phyloP scores from a whole-genome alignment of 2,888 invertebrate species.

The Emesis furor region DNA sequence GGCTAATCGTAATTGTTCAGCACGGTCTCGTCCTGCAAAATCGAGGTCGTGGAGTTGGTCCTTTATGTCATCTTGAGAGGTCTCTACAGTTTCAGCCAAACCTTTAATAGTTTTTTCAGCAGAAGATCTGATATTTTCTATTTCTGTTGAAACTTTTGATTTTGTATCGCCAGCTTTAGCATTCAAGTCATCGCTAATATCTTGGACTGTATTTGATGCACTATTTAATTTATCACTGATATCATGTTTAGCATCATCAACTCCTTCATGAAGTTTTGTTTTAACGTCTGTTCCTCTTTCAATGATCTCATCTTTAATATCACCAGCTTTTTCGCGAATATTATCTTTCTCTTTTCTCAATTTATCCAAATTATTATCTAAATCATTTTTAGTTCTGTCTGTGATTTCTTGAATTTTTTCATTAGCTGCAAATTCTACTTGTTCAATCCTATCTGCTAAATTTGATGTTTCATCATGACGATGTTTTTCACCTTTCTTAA shows the following conservation, averaged over 20 bases:
- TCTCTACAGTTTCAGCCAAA: constrained; percentile 82
- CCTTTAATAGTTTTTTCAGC: constrained; percentile 83
- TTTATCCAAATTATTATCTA: constrained; percentile 83
- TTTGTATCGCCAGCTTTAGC: constrained; percentile 79
- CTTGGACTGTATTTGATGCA: constrained; percentile 79
- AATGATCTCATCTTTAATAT: constrained; percentile 79
- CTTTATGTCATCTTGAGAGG: constrained; percentile 82
- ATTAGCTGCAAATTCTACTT: constrained; percentile 86
- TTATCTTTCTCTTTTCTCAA: constrained; percentile 85
- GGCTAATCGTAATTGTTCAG: constrained; percentile 82
- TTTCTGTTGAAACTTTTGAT: constrained; percentile 78
- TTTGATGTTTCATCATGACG: constrained; percentile 88
- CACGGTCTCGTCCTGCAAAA: constrained; percentile 85
- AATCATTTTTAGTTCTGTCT: constrained; percentile 80
- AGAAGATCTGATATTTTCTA: constrained; percentile 80
- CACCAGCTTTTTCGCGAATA: constrained; percentile 80
- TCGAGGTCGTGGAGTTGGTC: constrained; percentile 86
- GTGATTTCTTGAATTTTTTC: constrained; percentile 84
- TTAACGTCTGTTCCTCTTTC: constrained; percentile 80
- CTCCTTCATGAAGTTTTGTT: constrained; percentile 79
- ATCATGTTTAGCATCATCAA: constrained; percentile 77
- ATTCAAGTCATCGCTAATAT: constrained; percentile 79
- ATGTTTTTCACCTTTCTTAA: constrained; percentile 84
- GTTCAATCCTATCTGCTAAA: constrained; percentile 86
- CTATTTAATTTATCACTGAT: constrained; percentile 80